Evolutionary conservation across 2,888 invertebrate genomes (phyloP), one percentile per base, ranked within the genome.

Genomic region (Andrena flavipes): DNA sequence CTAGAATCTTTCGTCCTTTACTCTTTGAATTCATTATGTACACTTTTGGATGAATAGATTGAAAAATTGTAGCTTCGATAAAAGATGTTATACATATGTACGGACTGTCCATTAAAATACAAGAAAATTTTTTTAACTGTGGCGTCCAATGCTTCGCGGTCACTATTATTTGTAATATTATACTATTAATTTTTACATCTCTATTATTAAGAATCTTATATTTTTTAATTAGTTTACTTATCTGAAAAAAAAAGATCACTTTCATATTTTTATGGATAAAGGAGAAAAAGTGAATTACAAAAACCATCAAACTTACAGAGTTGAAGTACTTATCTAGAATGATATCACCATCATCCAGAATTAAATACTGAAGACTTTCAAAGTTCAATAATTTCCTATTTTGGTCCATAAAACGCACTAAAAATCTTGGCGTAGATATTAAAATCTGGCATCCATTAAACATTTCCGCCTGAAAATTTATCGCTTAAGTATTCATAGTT

Each of bases 61-160:
- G 96, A 93, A 97, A 97, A 16, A 97, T 94, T 0, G 97, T 96
- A 64, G 97, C 97, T 94, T 98, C 97, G 86, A 97, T 95, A 87
- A 96, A 96, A 29, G 97, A 96, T 0, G 96, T 96, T 74, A 98
- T 96, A 75, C 96, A 96, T 4, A 97, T 93, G 0, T 96, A 94
- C 0, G 97, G 96, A 88, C 96, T 95, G 0, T 95, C 94, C 20
- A 96, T 91, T 51, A 91, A 95, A 62, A 94, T 94, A 56, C 94
- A 94, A 0, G 95, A 94, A 33, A 97, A 94, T 0, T 94, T 93
- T 64, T 95, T 94, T 88, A 97, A 93, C 13, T 94, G 92, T 20
- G 94, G 91, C 48, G 96, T 96, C 97, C 97, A 98, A 65, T 95
- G 94, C 70, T 96, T 94, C 0, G 96, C 95, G 1, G 95, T 95